Percentiles rank a stretch among this genome's conserved stretches.
These are phyloP conservation scores for Diacarnus erythraeanus DNA, from an alignment of 37 sponge, comb jelly and placozoan species.

Conservation along the genomic window DNA sequence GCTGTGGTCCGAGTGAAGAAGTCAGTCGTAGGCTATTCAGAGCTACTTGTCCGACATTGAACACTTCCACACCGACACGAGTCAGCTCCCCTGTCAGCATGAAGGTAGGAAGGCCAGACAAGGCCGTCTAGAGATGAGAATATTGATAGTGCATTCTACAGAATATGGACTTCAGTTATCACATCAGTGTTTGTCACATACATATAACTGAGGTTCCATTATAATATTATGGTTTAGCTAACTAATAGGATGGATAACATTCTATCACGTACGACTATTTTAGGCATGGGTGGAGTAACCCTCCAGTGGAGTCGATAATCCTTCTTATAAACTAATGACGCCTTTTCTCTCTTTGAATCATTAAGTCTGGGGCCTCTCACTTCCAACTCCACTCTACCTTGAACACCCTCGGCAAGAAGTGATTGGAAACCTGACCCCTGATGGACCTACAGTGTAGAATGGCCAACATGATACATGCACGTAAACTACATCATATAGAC, in stretches of 20 bases:
- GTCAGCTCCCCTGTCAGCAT: constrained; percentile 52
- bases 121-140: too few species aligned
- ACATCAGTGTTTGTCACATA: not conserved
- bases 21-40: constrained; percentile 53
- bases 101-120: constrained; percentile 27
- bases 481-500: not conserved
- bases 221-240: not conserved
- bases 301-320: constrained; percentile 81
- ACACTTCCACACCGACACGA: constrained; percentile 43
- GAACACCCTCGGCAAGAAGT: constrained; percentile 41
- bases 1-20: constrained; percentile 25
- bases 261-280: constrained; percentile 55
- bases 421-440: constrained; percentile 14
- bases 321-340: constrained; percentile 40
- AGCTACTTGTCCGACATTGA: constrained; percentile 58
- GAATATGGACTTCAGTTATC: too few species aligned
- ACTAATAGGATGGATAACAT: not conserved
- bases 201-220: not conserved
- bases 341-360: constrained; percentile 46
- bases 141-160: not conserved
- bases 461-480: not conserved
- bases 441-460: not conserved
- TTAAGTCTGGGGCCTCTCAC: constrained; percentile 64
- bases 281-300: constrained; percentile 69
- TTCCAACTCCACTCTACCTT: constrained; percentile 48